Base-by-base conservation (phyloP, 2,797 vertebrate species). In the Gastrophryne carolinensis region DNA sequence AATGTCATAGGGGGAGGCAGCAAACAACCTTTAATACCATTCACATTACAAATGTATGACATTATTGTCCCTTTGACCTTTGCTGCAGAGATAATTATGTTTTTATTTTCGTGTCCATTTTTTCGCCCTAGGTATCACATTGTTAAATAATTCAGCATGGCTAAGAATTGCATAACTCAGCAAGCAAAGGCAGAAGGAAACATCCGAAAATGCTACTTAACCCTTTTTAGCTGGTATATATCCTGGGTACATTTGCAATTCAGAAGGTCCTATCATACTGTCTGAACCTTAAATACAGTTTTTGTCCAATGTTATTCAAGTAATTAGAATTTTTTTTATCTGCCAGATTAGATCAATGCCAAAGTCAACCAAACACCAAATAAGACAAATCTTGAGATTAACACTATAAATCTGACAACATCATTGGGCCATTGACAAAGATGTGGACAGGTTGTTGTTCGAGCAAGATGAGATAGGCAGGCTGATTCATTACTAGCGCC, bases 51-150 rank as follows among this genome's bases (percentile, higher is more conserved):
- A 89, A 86, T 79, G 82, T 83, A 80, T 71, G 83, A 78, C 76
- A 76, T 86, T 61, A 60, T 83, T 70, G 83, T 89, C 86, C 87
- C 90, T 89, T 87, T 88, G 87, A 90, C 87, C 87, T 87, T 84
- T 78, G 68, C 79, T 82, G 69, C 81, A 80, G 78, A 75, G 84
- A 87, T 84, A 87, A 89, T 86, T 84, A 84, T 80, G 73, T 78
- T 86, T 82, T 86, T 84, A 83, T 86, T 85, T 82, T 75, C 82
- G 15, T 82, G 66, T 72, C 82, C 80, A 76, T 76, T 84, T 84
- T 84, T 85, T 83, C 79, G 81, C 81, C 80, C 83, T 86, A 87
- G 86, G 84, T 85, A 83, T 89, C 79, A 82, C 84, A 83, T 73
- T 84, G 84, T 30, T 88, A 80, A 90, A 89, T 90, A 88, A 89